Base-by-base conservation (phyloP, 2,888 invertebrate genomes). In the Myopa tessellatipennis region DNA sequence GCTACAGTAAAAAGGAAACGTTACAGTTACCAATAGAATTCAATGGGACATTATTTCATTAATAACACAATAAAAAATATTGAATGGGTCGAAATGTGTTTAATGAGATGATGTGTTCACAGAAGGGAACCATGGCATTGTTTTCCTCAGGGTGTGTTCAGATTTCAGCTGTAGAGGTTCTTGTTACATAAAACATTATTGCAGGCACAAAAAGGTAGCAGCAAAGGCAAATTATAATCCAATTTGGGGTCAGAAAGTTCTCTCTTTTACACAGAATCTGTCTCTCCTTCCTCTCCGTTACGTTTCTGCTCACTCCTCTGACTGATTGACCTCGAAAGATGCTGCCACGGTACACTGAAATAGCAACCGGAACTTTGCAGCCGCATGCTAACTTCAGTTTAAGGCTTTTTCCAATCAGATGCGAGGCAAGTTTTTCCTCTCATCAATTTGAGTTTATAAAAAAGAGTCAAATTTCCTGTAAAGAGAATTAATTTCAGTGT, bases 31-130 rank as follows among this genome's bases (percentile, higher is more conserved):
- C 72, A 77, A 63, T 77, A 77, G 65, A 77, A 77, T 72, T 77
- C 78, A 79, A 81, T 83, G 83, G 82, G 81, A 82, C 86, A 86
- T 85, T 85, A 85, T 86, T 83, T 83, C 84, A 85, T 86, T 85
- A 85, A 75, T 69, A 69, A 60, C 69, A 75, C 75, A 75, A 75
- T 75, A 68, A 75, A 74, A 68, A 60, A 75, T 60, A 68, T 45
- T 75, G 75, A 75, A 75, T 75, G 69, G 60, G 50, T 60, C 26
- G 69, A 75, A 75, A 75, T 69, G 75, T 69, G 45, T 75, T 75
- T 75, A 75, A 75, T 58, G 68, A 75, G 75, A 69, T 68, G 75
- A 74, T 75, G 75, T 75, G 68, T 68, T 65, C 60, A 68, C 75
- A 55, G 69, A 75, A 52, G 75, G 68, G 69, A 69, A n/a, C 67